Evolutionary conservation across 2,113 vertebrate genomes (phyloP), one percentile per base, ranked within the genome.

Genomic region (Mixornis gularis): DNA sequence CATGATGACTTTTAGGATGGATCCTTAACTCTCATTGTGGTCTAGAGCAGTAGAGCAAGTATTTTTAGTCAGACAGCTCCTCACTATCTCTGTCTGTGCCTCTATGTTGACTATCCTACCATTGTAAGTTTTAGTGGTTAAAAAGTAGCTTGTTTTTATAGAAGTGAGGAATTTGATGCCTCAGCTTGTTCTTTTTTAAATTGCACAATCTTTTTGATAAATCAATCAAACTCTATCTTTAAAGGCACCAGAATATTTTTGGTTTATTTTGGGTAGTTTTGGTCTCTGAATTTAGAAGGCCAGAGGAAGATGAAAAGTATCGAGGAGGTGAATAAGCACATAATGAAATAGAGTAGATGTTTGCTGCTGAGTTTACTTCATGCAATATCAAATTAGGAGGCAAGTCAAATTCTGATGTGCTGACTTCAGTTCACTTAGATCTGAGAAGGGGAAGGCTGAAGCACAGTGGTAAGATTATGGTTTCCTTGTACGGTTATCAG

Each of bases 251-350:
- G 56, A 25, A 4, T 26, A 21, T 66, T 66, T 56, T 34, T 48
- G 0, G 5, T 38, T 69, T 32, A 13, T 32, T 76, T n/a, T 0
- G 11, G 3, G 0, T 0, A 12, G 70, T 38, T 65, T 63, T 29
- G 8, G 20, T 68, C 8, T 65, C 53, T 73, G 25, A 91, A 78
- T 74, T 59, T 46, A 46, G 32, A 51, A 76, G 48, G 36, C 20
- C 12, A 65, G 26, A 73, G 9, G 14, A 38, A 73, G 20, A 26
- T 44, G 17, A 21, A 53, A 49, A 65, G 25, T 29, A 7, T 7
- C 13, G 34, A 53, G 36, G 20, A 40, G 22, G 9, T 70, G 60
- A 81, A 25, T 34, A 62, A 43, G 0, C 16, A 6, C 10, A 25
- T 46, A 71, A 49, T 10, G 24, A 85, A 78, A 14, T 49, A 62